A percentile compares a stretch with the other conserved stretches of the same genome.
These are phyloP conservation scores for Zaprionus lineosus DNA, from an alignment of 2,888 invertebrate genomes.

Conservation along the genomic window DNA sequence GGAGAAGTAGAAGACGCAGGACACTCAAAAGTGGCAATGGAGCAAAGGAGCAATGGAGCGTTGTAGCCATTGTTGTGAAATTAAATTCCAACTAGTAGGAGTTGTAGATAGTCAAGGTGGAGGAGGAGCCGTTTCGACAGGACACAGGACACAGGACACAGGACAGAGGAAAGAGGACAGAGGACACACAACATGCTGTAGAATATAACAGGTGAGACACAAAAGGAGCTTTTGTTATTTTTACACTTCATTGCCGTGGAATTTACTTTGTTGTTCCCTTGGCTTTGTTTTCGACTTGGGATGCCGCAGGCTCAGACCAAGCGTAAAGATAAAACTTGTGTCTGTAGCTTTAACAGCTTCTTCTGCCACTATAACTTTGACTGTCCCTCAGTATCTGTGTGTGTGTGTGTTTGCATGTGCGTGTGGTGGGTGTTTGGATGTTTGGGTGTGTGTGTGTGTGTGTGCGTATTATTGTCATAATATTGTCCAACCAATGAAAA, in stretches of 20 bases:
- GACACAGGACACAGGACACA: neutral
- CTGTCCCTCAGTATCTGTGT: constrained; percentile 33
- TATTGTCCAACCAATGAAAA: constrained; percentile 63
- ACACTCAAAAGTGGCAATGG: no score
- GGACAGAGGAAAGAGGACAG: neutral
- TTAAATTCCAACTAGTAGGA: constrained; percentile 69
- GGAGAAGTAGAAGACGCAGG: no score
- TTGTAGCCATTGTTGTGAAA: constrained; percentile 69
- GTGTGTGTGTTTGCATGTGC: constrained; percentile 2
- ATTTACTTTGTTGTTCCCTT: constrained; percentile 72
- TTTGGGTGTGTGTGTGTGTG: constrained; percentile 5
- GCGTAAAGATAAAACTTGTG: constrained; percentile 77
- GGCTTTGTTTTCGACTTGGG: constrained; percentile 66
- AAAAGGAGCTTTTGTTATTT: constrained; percentile 71
- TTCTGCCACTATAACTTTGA: constrained; percentile 40
- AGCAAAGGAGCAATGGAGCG: neutral
- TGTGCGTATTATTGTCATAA: constrained; percentile 59
- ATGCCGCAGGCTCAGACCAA: constrained; percentile 65
- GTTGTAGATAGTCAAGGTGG: no score
- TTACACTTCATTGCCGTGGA: constrained; percentile 77
- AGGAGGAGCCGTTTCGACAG: neutral
- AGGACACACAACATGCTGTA: no score
- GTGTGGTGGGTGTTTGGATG: no score
- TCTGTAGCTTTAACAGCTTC: constrained; percentile 49
- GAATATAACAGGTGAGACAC: constrained; percentile 9